Evolutionary conservation across 2,113 vertebrate genomes (phyloP), one percentile per base, ranked within the genome.

Genomic region (Sterrhoptilus dennistouni): DNA sequence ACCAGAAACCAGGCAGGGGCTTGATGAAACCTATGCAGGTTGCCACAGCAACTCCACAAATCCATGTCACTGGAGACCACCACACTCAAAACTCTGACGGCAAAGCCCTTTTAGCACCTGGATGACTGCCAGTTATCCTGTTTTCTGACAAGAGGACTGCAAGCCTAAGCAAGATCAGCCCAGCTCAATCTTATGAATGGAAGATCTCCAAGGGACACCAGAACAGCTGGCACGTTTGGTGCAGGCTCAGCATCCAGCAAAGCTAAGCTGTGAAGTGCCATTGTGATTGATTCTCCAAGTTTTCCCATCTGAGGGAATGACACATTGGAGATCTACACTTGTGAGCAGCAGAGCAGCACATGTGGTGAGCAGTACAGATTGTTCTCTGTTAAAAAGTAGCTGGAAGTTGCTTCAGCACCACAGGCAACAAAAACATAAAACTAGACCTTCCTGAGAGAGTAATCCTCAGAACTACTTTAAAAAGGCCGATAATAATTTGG

Each of bases 1-100:
- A 64, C 33, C 11, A 16, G 35, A 38, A 92, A 88, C 36, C 0
- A 0, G 53, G 64, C n/a, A 77, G 68, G 22, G 61, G 36, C 84
- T 65, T 40, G 59, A 90, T 17, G 33, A 53, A 90, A 90, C 40
- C 52, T 22, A 64, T 29, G 71, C 49, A 66, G 29, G 83, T 85
- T 97, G 80, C 91, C 90, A 89, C 75, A 92, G 92, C 47, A 96
- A 80, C 93, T 82, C 78, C 2, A 2, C 77, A 89, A 84, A 84
- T 38, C 83, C 70, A 29, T 20, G 33, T 52, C 87, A 94, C 52
- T 0, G 1, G 91, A 95, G 88, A 87, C 63, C 77, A 93, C 71
- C 64, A 45, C 0, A 27, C 20, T 40, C n/a, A 25, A 80, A 79
- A 76, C 35, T 12, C 40, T 82, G 78, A 82, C 36, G 77, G 74